Conservation (phyloP, 2,113 vertebrate genomes). For the Dolichallabes microphthalmus region DNA sequence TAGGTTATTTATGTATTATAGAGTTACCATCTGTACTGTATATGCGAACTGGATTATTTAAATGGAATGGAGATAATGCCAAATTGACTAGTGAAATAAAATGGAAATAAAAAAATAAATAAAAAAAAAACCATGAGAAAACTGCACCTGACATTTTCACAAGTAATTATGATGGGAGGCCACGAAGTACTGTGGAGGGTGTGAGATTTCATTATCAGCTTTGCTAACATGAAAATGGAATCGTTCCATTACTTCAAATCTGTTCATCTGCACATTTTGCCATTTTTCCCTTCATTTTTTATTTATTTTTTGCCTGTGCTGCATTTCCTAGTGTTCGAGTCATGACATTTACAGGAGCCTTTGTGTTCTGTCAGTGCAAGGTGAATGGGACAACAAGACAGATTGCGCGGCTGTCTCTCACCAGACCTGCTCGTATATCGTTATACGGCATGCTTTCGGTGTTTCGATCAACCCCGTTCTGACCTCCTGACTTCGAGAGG, state of each 20-base stretch:
- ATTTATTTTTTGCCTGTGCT: conserved; percentile 36
- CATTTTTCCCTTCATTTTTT: not conserved
- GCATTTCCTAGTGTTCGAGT: conserved; percentile 49
- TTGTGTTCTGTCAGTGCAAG: conserved; percentile 62
- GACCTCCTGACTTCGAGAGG: conserved; percentile 59
- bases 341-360: conserved; percentile 46
- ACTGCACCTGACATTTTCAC: conserved; percentile 61
- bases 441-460: conserved; percentile 67
- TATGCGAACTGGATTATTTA: not conserved
- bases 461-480: conserved; percentile 58
- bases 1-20: not conserved
- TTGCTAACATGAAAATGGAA: conserved; percentile 56
- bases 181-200: conserved; percentile 58
- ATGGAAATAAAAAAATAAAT: conserved; percentile 39
- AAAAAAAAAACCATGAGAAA: conserved; percentile 44
- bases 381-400: conserved; percentile 62
- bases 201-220: conserved; percentile 67
- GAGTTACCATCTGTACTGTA: not conserved
- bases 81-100: not conserved
- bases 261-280: conserved; percentile 50
- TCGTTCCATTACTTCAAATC: conserved; percentile 57
- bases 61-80: conserved; percentile 56
- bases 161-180: conserved; percentile 69
- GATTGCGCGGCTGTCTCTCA: conserved; percentile 62
- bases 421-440: conserved; percentile 64